Base-by-base conservation (phyloP, 2,888 invertebrate genomes). In the Eupithecia insigniata region DNA sequence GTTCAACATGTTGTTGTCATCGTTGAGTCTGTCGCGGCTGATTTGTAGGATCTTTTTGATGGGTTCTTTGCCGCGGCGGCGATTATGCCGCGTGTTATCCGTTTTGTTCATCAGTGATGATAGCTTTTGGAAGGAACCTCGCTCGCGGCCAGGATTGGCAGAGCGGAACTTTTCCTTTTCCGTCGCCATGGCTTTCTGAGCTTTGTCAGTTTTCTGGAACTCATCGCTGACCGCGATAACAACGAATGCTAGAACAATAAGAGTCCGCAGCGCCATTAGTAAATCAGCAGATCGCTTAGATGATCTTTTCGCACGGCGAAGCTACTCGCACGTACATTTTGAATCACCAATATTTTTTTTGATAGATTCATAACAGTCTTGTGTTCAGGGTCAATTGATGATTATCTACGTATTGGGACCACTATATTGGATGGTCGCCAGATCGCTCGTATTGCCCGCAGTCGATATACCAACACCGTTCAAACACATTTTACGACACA, bases 121-220 rank as follows among this genome's bases (percentile, higher is more conserved):
- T 46, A 93, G 80, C 75, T 89, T 88, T 39, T 90, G 87, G 32
- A 93, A 81, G 1, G 92, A 89, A 3, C 91, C 90, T 7, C 84
- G 82, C 46, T 90, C 88, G 8, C 85, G 84, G 0, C 85, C 87
- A 0, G 91, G 89, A 67, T 81, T 86, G 0, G 92, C 91, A 0
- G 90, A 90, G 16, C 92, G 81, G 5, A 87, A 80, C 28, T 83
- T 87, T 71, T 89, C 91, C 76, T 88, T 93, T 90, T 93, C 91
- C 92, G 90, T 71, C 93, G 87, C 93, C 93, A 92, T 0, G 92
- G 93, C 79, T 85, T 92, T 89, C 85, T 88, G 83, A 85, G 86
- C 82, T 89, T 92, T 90, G 86, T 85, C 84, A 85, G 90, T 87
- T 84, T 90, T 84, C 86, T 91, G 76, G 85, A 89, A 79, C 85